Evolutionary conservation across 2,113 vertebrate genomes (phyloP).

Genomic region (Canis aureus): DNA sequence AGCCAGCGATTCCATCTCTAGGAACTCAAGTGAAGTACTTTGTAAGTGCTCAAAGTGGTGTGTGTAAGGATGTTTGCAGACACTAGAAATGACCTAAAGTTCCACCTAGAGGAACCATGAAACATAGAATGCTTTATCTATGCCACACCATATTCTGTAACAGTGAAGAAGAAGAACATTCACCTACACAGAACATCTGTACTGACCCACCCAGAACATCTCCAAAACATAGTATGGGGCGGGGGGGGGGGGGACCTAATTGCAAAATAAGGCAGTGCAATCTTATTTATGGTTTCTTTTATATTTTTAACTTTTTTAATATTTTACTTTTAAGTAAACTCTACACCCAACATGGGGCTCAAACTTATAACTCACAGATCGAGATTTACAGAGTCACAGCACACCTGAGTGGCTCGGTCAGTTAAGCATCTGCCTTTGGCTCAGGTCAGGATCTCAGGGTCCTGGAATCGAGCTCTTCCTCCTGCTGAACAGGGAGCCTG

Average conservation of each 20-base stretch:
- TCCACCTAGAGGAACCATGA: neutral
- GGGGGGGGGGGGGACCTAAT: neutral
- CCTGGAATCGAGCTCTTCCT: too few relatives aligned
- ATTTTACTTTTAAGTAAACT: neutral
- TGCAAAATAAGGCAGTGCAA: neutral
- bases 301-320: neutral
- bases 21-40: neutral
- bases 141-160: neutral
- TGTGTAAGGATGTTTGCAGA: neutral
- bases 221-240: neutral
- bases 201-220: neutral
- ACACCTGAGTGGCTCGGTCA: too few relatives aligned
- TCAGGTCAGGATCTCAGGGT: too few relatives aligned
- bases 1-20: neutral
- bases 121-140: neutral
- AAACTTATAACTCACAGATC: neutral
- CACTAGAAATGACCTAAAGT: neutral
- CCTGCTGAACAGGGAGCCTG: too few relatives aligned
- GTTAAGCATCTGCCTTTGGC: too few relatives aligned
- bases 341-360: neutral
- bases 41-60: rapidly evolving
- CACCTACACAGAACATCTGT: neutral
- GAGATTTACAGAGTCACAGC: neutral
- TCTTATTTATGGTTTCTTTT: neutral
- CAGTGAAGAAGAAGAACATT: neutral